Conservation (phyloP, 2,797 vertebrate species). For the Argentina silus region DNA sequence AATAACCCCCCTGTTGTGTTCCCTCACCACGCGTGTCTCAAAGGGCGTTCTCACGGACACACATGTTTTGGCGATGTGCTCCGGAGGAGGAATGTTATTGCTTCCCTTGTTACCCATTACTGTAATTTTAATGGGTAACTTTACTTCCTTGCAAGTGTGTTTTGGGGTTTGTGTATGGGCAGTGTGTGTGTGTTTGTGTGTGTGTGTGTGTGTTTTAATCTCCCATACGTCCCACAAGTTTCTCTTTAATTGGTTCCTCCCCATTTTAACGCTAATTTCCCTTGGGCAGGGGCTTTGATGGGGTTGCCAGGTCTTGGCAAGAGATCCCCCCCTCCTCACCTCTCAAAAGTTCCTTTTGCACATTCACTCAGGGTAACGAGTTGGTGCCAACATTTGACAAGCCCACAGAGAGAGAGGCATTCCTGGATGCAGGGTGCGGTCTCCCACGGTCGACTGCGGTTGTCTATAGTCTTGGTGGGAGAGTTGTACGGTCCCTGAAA, state of each 20-base stretch:
- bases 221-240: constrained; percentile 29
- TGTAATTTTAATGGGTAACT: constrained; percentile 45
- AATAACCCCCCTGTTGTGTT: background rate
- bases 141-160: constrained; percentile 12
- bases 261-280: constrained; percentile 46
- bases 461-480: constrained; percentile 54
- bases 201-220: background rate
- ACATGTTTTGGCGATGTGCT: constrained; percentile 7
- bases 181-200: constrained; percentile 13
- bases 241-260: constrained; percentile 43
- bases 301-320: constrained; percentile 59
- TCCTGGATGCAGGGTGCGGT: constrained; percentile 61
- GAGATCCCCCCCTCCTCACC: constrained; percentile 57
- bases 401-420: constrained; percentile 55
- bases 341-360: constrained; percentile 37
- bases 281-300: constrained; percentile 58
- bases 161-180: background rate
- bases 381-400: constrained; percentile 57
- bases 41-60: constrained; percentile 6
- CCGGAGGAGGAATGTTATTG: constrained; percentile 42
- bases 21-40: background rate
- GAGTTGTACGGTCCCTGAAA: constrained; percentile 48
- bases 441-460: constrained; percentile 58
- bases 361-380: constrained; percentile 49
- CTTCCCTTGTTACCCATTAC: constrained; percentile 44